Conservation (phyloP, 2,888 invertebrate species). For the Nezara viridula region DNA sequence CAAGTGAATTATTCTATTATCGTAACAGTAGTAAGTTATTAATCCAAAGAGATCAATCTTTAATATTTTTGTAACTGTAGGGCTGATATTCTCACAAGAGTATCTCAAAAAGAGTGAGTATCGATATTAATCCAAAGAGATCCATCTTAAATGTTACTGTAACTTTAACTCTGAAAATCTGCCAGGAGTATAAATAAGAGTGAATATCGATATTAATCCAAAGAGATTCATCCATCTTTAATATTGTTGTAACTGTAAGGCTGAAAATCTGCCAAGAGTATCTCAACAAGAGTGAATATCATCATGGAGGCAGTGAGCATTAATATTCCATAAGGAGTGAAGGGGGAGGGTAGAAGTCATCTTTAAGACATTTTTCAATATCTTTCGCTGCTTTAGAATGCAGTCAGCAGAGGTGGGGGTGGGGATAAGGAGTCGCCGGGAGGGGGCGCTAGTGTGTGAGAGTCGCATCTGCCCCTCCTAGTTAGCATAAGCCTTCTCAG, state of each 20-base stretch:
- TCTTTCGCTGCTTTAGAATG: conserved; percentile 8
- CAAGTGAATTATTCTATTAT: too few species aligned
- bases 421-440: background rate
- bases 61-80: too few species aligned
- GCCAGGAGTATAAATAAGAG: too few species aligned
- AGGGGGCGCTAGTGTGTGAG: conserved; percentile 58
- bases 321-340: background rate
- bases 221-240: background rate
- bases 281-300: conserved; percentile 42
- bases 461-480: conserved; percentile 60
- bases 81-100: too few species aligned
- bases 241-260: background rate
- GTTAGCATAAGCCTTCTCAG: conserved; percentile 62
- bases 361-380: conserved; percentile 54
- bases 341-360: background rate
- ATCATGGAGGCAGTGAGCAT: background rate
- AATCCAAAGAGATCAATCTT: too few species aligned
- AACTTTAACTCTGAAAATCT: too few species aligned
- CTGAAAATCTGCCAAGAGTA: background rate
- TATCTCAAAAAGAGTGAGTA: too few species aligned
- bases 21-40: too few species aligned
- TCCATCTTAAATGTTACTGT: too few species aligned
- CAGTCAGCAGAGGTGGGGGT: background rate
- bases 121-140: too few species aligned
- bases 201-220: too few species aligned